Percentiles rank a stretch among this genome's conserved stretches.
These are phyloP conservation scores for Parazoanthus swiftii DNA, from an alignment of 92 coral and sea anemone genomes.

Conservation along the genomic window DNA sequence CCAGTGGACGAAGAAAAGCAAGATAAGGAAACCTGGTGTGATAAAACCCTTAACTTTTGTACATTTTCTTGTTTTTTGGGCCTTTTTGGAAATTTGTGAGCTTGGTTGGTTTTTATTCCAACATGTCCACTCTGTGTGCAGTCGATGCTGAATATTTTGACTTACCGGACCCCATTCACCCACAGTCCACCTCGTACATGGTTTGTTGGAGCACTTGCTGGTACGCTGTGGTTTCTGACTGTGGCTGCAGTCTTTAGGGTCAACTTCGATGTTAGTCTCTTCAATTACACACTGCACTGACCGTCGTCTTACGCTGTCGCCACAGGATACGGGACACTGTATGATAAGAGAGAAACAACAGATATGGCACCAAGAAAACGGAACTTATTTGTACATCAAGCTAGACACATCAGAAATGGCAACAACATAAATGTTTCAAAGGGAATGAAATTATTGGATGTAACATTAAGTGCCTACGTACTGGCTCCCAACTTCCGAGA, in stretches of 20 bases:
- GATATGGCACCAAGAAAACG: neutral
- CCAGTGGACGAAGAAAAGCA: too few relatives aligned
- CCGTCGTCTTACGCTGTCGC: constrained; percentile 25
- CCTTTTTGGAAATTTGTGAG: too few relatives aligned
- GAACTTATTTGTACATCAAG: neutral
- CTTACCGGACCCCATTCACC: constrained; percentile 41
- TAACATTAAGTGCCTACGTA: constrained; percentile 5
- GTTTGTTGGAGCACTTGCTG: constrained; percentile 13
- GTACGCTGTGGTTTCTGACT: constrained; percentile 19
- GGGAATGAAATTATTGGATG: neutral
- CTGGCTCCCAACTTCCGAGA: constrained; percentile 22
- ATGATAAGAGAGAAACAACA: neutral
- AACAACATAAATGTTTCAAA: neutral
- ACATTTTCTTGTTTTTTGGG: too few relatives aligned
- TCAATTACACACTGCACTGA: constrained; percentile 16
- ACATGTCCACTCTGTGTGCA: neutral
- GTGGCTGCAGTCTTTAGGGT: constrained; percentile 23
- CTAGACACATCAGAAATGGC: neutral
- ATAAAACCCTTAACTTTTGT: too few relatives aligned
- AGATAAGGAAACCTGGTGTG: too few relatives aligned
- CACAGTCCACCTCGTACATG: constrained; percentile 25
- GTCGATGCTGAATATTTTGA: neutral
- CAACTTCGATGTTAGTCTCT: constrained; percentile 25
- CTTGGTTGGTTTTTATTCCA: too few relatives aligned
- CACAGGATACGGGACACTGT: constrained; percentile 30